These are phyloP conservation scores for Shargacucullia verbasci DNA, from an alignment of 2,888 invertebrate species.

Conservation along the genomic window DNA sequence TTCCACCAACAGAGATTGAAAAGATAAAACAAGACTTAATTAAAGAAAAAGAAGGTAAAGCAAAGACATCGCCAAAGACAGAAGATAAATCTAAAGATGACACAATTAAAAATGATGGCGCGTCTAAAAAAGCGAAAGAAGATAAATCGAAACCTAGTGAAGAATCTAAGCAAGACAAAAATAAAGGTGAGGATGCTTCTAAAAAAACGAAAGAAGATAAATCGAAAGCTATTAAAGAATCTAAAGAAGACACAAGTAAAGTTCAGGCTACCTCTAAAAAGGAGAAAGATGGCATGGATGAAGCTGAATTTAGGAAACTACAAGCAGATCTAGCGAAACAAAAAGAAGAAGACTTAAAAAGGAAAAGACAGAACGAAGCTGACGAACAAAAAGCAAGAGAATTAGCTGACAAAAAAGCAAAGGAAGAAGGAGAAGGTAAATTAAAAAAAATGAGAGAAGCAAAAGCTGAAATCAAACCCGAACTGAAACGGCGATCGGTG, in stretches of 20 bases:
- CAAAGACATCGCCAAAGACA: background rate
- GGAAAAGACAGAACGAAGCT: background rate
- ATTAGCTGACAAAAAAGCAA: constrained; percentile 10
- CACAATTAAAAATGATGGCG: background rate
- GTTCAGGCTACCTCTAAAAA: background rate
- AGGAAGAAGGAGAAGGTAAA: background rate
- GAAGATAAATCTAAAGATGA: background rate
- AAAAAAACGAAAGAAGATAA: constrained; percentile 1
- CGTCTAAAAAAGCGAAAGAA: constrained; percentile 5
- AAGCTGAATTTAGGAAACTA: constrained; percentile 15
- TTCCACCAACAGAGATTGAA: background rate
- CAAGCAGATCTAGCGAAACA: constrained; percentile 9
- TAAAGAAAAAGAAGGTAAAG: background rate
- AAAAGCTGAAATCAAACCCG: constrained; percentile 1
- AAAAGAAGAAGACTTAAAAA: background rate
- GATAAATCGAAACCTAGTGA: background rate
- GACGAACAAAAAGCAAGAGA: constrained; percentile 14
- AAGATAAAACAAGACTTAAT: background rate
- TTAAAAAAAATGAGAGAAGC: background rate
- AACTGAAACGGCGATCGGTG: background rate
- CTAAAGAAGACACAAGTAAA: background rate
- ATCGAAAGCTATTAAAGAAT: background rate
- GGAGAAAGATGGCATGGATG: background rate
- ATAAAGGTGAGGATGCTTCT: background rate
- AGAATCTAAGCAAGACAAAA: background rate